A percentile compares a stretch with the other conserved stretches of the same genome.
phyloP scores from a whole-genome alignment of 2,113 vertebrate genomes.

The Calidris pugnax region DNA sequence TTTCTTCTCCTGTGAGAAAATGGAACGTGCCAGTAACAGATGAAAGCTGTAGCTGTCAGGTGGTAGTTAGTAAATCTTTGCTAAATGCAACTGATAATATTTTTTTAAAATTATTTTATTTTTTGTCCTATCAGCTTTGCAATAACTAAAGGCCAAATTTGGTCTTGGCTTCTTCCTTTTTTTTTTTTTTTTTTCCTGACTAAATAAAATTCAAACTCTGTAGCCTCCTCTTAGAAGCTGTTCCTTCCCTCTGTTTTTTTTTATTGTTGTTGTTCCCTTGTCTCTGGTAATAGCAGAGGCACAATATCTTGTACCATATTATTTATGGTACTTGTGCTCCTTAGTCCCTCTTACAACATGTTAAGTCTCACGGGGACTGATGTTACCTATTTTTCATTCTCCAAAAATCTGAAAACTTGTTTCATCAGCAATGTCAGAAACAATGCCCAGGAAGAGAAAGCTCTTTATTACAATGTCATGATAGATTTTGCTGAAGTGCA shows the following conservation, averaged over 20 bases:
- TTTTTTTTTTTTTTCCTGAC: not conserved
- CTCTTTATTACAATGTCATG: not conserved
- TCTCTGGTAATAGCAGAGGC: not conserved
- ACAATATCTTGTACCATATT: too few species aligned
- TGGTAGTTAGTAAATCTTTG: not conserved
- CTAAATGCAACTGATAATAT: not conserved
- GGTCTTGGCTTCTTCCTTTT: not conserved
- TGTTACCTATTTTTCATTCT: not conserved
- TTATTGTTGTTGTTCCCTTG: not conserved
- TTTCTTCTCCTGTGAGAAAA: not conserved
- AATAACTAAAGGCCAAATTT: not conserved
- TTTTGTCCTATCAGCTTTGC: not conserved
- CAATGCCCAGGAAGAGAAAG: not conserved
- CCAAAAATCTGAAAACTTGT: not conserved
- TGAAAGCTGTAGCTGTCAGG: not conserved
- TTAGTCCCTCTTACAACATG: not conserved
- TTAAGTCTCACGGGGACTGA: not conserved
- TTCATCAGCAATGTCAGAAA: not conserved
- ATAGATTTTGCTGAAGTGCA: not conserved
- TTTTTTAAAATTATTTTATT: not conserved
- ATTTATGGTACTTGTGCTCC: not conserved
- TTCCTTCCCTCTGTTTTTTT: not conserved
- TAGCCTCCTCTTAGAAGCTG: not conserved
- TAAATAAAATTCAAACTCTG: not conserved
- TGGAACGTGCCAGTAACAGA: not conserved